Evolutionary conservation across 2,797 vertebrate genomes (phyloP).

Genomic region (Centropyge bicolor): DNA sequence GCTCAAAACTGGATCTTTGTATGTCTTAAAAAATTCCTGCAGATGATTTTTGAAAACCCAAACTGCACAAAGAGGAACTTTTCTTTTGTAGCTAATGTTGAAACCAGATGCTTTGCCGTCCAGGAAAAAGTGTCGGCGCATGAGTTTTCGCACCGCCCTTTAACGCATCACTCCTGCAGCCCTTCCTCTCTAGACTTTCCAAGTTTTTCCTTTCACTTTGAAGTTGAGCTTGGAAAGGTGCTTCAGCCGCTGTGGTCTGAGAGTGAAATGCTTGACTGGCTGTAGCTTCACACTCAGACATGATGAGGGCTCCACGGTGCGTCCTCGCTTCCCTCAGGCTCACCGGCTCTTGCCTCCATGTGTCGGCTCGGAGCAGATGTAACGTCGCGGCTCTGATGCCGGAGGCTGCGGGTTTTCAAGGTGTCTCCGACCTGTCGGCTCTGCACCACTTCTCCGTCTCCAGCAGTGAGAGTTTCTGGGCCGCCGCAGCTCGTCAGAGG

Average conservation of each 20-base stretch:
- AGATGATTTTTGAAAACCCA: neutral
- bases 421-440: conserved; percentile 50
- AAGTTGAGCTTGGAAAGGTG: neutral
- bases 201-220: conserved; percentile 1
- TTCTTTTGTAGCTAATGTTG: neutral
- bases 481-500: conserved; percentile 83
- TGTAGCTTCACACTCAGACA: conserved; percentile 13
- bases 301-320: neutral
- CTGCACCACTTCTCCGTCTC: conserved; percentile 83
- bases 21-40: too few species aligned
- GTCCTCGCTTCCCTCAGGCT: neutral
- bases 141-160: conserved; percentile 60
- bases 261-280: conserved; percentile 29
- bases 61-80: neutral
- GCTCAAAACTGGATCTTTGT: neutral
- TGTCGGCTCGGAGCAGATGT: conserved; percentile 22
- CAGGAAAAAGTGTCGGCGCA: conserved; percentile 26
- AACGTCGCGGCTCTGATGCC: conserved; percentile 69
- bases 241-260: neutral
- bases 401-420: conserved; percentile 73
- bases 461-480: conserved; percentile 89
- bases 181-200: conserved; percentile 53
- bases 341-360: neutral
- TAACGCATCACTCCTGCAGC: conserved; percentile 45
- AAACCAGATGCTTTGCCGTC: neutral